Conservation (phyloP, 2,797 vertebrate genomes). For the Pangasius larnaudii region DNA sequence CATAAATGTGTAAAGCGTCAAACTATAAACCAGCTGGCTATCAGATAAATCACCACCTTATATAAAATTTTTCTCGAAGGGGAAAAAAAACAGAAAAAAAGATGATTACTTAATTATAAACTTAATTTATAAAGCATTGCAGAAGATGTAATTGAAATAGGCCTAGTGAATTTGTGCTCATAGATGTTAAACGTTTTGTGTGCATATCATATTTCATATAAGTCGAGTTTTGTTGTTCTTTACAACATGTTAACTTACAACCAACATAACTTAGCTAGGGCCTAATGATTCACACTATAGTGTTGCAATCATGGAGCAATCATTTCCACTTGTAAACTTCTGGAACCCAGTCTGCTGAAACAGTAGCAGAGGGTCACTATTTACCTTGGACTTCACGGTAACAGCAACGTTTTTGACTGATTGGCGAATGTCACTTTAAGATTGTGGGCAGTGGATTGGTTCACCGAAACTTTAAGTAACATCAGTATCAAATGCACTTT, state of each 20-base stretch:
- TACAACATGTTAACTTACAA: not conserved
- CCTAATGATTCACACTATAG: not conserved
- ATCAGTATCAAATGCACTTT: constrained; percentile 3
- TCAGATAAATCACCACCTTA: not conserved
- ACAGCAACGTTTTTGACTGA: not conserved
- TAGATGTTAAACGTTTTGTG: not conserved
- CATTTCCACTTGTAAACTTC: not conserved
- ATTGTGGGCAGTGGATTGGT: not conserved
- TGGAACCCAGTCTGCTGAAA: not conserved
- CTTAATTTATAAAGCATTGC: not conserved
- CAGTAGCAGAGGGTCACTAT: not conserved
- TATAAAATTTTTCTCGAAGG: not conserved
- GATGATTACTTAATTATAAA: not conserved
- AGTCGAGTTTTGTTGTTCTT: not conserved
- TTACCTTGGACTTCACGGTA: not conserved
- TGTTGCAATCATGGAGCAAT: not conserved
- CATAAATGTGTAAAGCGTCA: not conserved
- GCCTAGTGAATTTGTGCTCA: not conserved
- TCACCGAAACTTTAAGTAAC: constrained; percentile 3
- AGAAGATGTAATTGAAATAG: not conserved
- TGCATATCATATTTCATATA: not conserved
- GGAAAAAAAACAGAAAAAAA: not conserved
- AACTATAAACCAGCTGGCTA: not conserved
- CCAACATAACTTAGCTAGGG: not conserved
- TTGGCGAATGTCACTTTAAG: not conserved